Conservation (phyloP, 1,140 invertebrate species). For the Caenorhabditis latens region DNA sequence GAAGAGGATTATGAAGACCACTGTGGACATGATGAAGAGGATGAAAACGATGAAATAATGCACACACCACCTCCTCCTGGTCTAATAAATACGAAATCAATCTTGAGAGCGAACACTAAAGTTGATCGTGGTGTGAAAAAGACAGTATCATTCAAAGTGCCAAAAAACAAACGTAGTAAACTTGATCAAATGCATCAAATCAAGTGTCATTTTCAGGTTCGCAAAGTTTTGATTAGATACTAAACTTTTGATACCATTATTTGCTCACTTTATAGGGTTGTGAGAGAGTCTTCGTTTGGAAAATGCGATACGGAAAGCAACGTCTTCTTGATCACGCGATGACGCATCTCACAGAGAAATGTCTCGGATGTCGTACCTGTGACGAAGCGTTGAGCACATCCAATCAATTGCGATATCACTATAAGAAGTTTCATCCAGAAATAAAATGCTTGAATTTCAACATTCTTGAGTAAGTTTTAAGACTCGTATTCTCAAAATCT, state of each 20-base stretch:
- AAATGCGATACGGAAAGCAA: conserved; percentile 33
- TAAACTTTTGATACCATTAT: neutral
- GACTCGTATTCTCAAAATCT: neutral
- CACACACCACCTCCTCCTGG: neutral
- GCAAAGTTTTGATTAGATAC: too few relatives aligned
- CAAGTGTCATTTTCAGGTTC: conserved; percentile 1
- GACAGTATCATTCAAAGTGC: neutral
- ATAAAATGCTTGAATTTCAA: neutral
- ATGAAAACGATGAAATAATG: neutral
- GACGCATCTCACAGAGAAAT: neutral
- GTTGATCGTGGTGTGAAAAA: neutral
- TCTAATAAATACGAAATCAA: neutral
- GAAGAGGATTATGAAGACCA: too few relatives aligned
- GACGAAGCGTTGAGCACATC: neutral
- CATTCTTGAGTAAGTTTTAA: conserved; percentile 3
- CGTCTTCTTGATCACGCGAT: conserved; percentile 11
- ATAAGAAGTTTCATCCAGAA: conserved; percentile 6
- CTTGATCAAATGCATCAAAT: neutral
- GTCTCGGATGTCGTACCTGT: neutral
- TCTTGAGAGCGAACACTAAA: neutral
- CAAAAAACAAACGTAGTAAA: neutral
- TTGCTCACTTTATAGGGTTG: neutral
- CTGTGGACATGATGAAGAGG: neutral
- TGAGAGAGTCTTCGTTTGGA: neutral
- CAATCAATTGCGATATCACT: neutral